Conservation (phyloP, 2,113 vertebrate genomes). For the Triplophysa rosa region DNA sequence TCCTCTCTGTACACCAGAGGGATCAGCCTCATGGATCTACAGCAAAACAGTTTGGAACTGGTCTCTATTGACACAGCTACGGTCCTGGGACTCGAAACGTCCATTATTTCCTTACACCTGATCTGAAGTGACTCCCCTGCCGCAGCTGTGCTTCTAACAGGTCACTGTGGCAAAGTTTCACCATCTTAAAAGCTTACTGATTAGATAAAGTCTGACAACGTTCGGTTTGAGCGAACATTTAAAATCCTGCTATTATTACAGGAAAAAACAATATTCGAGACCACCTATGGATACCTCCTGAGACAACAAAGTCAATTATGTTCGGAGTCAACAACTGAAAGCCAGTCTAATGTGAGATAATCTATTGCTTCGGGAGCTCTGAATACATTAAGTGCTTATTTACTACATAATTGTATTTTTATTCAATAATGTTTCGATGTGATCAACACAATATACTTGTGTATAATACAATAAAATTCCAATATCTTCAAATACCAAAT, state of each 20-base stretch:
- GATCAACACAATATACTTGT: too few species aligned
- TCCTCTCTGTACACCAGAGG: slow-evolving; percentile 67
- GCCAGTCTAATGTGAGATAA: neutral
- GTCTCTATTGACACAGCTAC: slow-evolving; percentile 53
- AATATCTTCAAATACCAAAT: too few species aligned
- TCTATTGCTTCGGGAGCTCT: neutral
- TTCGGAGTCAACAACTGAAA: too few species aligned
- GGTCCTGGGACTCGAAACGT: slow-evolving; percentile 1
- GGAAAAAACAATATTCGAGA: neutral
- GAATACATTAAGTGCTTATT: neutral
- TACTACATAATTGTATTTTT: too few species aligned
- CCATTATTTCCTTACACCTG: slow-evolving; percentile 29
- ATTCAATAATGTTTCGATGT: too few species aligned
- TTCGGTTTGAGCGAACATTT: neutral
- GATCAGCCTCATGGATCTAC: slow-evolving; percentile 58
- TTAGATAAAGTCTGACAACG: slow-evolving; percentile 45
- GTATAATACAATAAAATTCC: too few species aligned
- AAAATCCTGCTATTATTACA: neutral
- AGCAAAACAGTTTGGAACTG: slow-evolving; percentile 64
- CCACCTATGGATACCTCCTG: neutral
- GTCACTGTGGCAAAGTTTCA: slow-evolving; percentile 51
- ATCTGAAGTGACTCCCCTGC: slow-evolving; percentile 29
- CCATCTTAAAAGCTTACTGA: slow-evolving; percentile 61
- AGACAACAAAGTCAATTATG: neutral
- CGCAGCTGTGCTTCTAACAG: slow-evolving; percentile 42